Evolutionary conservation across 2,113 vertebrate species (phyloP).

Genomic region (Gasterosteus aculeatus): DNA sequence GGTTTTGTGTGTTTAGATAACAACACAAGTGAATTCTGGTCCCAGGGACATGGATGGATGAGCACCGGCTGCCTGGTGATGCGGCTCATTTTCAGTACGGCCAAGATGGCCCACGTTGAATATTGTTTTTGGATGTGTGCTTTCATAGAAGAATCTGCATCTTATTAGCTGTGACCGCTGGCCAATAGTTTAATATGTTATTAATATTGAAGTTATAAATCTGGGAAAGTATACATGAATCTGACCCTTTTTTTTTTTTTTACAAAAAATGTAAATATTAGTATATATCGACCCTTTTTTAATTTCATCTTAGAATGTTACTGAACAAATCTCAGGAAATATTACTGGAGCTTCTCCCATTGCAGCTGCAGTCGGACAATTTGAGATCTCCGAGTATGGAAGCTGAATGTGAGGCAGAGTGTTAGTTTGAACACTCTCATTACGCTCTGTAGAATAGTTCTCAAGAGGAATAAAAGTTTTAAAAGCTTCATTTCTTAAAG

Average conservation of each 20-base stretch:
- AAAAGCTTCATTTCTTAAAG: constrained; percentile 23
- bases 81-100: background rate
- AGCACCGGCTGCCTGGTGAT: background rate
- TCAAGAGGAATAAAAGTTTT: constrained; percentile 44
- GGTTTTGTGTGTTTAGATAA: constrained; percentile 38
- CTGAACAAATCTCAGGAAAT: background rate
- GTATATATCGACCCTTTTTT: background rate
- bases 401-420: constrained; percentile 16
- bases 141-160: constrained; percentile 6
- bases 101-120: background rate
- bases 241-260: background rate
- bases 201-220: background rate
- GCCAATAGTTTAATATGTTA: constrained; percentile 8
- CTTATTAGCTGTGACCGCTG: background rate
- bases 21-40: background rate
- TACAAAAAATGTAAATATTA: background rate
- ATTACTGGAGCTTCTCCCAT: constrained; percentile 9
- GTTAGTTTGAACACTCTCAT: constrained; percentile 10
- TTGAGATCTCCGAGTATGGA: constrained; percentile 19
- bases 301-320: constrained; percentile 19
- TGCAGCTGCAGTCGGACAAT: constrained; percentile 1
- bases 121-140: constrained; percentile 11
- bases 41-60: constrained; percentile 1
- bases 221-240: constrained; percentile 1
- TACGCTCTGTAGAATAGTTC: constrained; percentile 18